Conservation (phyloP, 2,113 vertebrate species). For the Stigmatopora nigra region DNA sequence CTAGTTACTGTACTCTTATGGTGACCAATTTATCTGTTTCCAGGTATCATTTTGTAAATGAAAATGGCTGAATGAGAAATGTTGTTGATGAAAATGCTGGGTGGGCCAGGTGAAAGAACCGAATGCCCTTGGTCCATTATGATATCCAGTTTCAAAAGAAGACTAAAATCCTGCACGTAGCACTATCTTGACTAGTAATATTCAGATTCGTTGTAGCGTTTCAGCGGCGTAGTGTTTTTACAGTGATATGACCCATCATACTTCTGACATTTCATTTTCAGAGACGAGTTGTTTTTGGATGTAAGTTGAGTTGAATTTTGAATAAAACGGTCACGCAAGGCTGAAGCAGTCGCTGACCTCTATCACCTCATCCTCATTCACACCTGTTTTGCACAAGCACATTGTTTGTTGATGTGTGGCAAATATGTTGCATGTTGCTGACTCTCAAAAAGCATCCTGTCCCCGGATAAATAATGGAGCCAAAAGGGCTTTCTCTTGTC, state of each 20-base stretch:
- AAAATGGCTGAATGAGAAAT: no score
- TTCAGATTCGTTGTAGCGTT: neutral
- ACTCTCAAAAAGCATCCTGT: slow-evolving; percentile 32
- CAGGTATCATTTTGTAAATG: slow-evolving; percentile 29
- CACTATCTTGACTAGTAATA: neutral
- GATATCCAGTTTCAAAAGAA: neutral
- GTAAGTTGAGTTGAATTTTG: neutral
- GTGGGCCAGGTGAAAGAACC: neutral
- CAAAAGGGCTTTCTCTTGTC: slow-evolving; percentile 44
- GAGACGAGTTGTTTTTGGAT: neutral
- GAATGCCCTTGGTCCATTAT: neutral
- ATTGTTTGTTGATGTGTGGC: slow-evolving; percentile 18
- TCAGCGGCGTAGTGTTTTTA: neutral
- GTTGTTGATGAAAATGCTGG: no score
- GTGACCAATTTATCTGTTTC: slow-evolving; percentile 49
- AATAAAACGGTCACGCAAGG: neutral
- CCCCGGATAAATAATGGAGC: slow-evolving; percentile 55
- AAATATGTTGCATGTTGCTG: slow-evolving; percentile 42
- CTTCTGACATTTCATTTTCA: neutral
- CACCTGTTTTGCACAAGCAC: slow-evolving; percentile 11
- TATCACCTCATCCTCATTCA: slow-evolving; percentile 12
- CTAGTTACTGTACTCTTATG: slow-evolving; percentile 40
- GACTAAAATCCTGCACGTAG: neutral
- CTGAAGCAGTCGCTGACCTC: neutral
- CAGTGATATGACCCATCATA: neutral